Evolutionary conservation across 2,113 vertebrate species (phyloP), one percentile per base, ranked within the genome.

Genomic region (Acrocephalus kingi): DNA sequence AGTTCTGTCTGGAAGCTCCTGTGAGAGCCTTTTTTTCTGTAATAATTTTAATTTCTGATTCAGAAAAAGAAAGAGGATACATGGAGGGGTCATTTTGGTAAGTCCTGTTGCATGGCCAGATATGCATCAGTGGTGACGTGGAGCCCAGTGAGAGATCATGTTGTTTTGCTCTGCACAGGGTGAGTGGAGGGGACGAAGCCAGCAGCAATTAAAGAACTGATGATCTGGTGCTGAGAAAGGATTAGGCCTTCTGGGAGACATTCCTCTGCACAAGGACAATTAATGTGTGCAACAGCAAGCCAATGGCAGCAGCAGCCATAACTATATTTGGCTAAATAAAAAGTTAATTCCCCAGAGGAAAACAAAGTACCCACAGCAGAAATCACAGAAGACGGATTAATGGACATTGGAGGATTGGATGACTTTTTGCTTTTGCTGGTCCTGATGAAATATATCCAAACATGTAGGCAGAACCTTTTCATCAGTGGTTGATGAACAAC

Each of bases 251-350:
- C 61, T 84, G 84, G 63, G 82, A 93, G 71, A 74, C 39, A 72
- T 87, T 96, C 51, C 33, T 72, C 90, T 75, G 62, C 80, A 87
- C 55, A 61, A 62, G 45, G 49, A 46, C 84, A 90, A 91, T 69
- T 95, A 82, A 81, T 31, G 28, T 31, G 37, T 33, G 7, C 61
- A 87, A 72, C 78, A 91, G 75, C 21, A 2, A 64, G 66, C 56
- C 72, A 67, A 66, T 14, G 6, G 83, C 43, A 33, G 73, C 87
- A 88, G 75, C 67, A 78, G 64, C 45, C 46, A 18, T 66, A 78
- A 92, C 84, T 81, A 43, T 31, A 82, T 58, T 78, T 71, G 80
- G 52, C 89, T 94, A 92, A 87, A 92, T 89, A 89, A 94, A 94
- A 93, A 94, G 71, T 78, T 73, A 54, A 37, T 68, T 82, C 84